These are phyloP conservation scores for Craterocephalus amniculus DNA, from an alignment of 2,797 vertebrate genomes.

Conservation along the genomic window DNA sequence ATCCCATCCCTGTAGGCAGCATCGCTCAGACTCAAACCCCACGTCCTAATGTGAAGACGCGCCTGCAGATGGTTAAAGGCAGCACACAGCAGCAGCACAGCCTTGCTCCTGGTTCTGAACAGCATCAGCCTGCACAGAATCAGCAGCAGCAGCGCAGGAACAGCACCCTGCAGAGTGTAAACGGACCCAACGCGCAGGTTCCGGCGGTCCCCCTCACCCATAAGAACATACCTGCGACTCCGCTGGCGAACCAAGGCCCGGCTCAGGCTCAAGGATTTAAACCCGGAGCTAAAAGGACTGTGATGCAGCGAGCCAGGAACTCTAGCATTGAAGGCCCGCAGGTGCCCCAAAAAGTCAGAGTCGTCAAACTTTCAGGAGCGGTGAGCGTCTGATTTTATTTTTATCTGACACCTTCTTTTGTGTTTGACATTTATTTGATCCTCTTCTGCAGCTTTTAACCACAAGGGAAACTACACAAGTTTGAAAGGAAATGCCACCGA, in stretches of 20 bases:
- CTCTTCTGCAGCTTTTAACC: slow-evolving; percentile 41
- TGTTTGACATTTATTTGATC: slow-evolving; percentile 62
- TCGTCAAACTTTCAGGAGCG: slow-evolving; percentile 92
- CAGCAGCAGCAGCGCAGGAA: slow-evolving; percentile 76
- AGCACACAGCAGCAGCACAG: slow-evolving; percentile 57
- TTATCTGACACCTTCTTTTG: slow-evolving; percentile 25
- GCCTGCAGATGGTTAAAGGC: slow-evolving; percentile 74
- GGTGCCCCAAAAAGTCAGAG: slow-evolving; percentile 91
- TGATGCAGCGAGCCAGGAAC: slow-evolving; percentile 92
- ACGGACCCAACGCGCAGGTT: slow-evolving; percentile 67
- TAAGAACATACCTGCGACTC: slow-evolving; percentile 62
- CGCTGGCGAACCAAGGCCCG: slow-evolving; percentile 39
- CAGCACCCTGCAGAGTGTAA: slow-evolving; percentile 75
- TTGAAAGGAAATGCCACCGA: slow-evolving; percentile 72
- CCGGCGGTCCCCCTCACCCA: slow-evolving; percentile 52
- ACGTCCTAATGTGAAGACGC: slow-evolving; percentile 74
- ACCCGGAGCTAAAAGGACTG: slow-evolving; percentile 91
- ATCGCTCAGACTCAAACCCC: slow-evolving; percentile 40
- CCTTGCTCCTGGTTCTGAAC: slow-evolving; percentile 75
- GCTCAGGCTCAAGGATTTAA: slow-evolving; percentile 74
- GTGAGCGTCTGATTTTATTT: slow-evolving; percentile 84
- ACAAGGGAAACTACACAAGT: slow-evolving; percentile 47
- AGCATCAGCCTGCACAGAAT: slow-evolving; percentile 72
- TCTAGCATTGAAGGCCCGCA: slow-evolving; percentile 82
- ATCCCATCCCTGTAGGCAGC: slow-evolving; percentile 54